Evolutionary conservation across 2,113 vertebrate species (phyloP).

Genomic region (Carettochelys insculpta): DNA sequence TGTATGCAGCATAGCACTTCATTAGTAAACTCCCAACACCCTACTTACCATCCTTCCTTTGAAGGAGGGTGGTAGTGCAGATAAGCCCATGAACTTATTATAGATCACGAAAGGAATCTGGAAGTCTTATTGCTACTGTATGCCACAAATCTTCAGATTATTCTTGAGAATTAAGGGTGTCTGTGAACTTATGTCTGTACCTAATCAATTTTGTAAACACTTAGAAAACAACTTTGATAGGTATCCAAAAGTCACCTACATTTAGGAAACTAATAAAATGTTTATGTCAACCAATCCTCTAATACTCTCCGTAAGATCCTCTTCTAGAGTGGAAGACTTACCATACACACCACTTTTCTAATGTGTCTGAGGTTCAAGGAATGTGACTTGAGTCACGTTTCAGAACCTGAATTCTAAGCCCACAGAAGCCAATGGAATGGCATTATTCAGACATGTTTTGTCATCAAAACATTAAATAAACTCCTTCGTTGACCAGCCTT

Average conservation of each 20-base stretch:
- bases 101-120: neutral
- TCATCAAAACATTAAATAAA: neutral
- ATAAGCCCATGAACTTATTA: too few species aligned
- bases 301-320: neutral
- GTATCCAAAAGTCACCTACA: neutral
- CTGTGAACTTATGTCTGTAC: neutral
- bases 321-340: neutral
- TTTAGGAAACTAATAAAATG: neutral
- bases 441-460: neutral
- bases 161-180: neutral
- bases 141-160: neutral
- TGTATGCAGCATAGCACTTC: too few species aligned
- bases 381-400: neutral
- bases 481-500: neutral
- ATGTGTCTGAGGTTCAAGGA: neutral
- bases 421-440: neutral
- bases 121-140: neutral
- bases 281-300: neutral
- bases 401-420: neutral
- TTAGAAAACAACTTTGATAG: neutral
- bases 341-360: neutral
- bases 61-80: too few species aligned
- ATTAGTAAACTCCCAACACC: too few species aligned
- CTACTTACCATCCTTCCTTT: too few species aligned
- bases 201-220: neutral